Evolutionary conservation across 1,140 invertebrate species (phyloP).

Genomic region (Drosophila aff.): DNA sequence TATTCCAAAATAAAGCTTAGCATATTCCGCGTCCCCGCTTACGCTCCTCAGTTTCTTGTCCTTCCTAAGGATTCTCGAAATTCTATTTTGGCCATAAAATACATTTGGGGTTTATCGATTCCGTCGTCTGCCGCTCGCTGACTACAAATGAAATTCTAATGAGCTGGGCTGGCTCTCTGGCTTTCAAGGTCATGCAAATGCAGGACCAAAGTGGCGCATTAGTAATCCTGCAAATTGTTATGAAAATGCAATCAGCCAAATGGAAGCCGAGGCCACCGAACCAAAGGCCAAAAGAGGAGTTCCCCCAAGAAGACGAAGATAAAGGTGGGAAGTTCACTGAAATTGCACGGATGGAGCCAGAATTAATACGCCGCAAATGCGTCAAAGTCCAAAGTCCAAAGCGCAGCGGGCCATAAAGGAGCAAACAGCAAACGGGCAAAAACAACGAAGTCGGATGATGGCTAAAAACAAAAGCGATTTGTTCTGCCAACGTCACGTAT

Average conservation of each 20-base stretch:
- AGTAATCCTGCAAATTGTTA: conserved; percentile 65
- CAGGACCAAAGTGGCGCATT: conserved; percentile 52
- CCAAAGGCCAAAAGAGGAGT: conserved; percentile 13
- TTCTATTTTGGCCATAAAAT: conserved; percentile 49
- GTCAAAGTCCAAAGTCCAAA: conserved; percentile 63
- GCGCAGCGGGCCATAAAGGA: conserved; percentile 66
- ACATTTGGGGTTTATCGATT: conserved; percentile 44
- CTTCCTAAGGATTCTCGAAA: conserved; percentile 42
- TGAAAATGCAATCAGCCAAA: conserved; percentile 79
- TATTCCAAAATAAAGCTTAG: conserved; percentile 51
- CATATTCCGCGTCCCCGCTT: conserved; percentile 37
- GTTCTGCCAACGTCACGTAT: conserved; percentile 72
- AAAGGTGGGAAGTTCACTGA: conserved; percentile 4
- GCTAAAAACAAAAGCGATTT: conserved; percentile 58
- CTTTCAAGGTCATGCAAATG: conserved; percentile 57
- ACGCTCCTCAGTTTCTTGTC: conserved; percentile 15
- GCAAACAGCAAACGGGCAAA: conserved; percentile 33
- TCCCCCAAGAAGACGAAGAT: neutral
- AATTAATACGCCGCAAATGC: conserved; percentile 43
- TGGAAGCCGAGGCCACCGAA: conserved; percentile 40
- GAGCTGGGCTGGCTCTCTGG: conserved; percentile 23
- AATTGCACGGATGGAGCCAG: conserved; percentile 24
- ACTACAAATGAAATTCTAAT: conserved; percentile 58
- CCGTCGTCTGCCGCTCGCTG: conserved; percentile 20
- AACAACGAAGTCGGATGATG: conserved; percentile 34